Base-by-base conservation (phyloP, 2,888 invertebrate genomes). In the Meteorus cinctellus region DNA sequence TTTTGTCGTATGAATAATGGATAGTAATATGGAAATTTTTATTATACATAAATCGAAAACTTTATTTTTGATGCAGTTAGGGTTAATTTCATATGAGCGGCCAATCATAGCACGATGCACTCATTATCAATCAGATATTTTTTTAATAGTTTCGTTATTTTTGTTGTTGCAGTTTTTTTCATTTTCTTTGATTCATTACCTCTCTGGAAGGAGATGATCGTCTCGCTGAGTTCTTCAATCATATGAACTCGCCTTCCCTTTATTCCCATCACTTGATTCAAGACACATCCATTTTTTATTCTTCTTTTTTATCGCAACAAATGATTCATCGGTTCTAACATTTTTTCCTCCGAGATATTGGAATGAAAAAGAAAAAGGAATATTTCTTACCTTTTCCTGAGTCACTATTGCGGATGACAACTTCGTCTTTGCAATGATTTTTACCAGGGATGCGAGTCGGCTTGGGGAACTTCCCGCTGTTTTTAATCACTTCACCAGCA, bases 151-250 rank as follows among this genome's bases (percentile, higher is more conserved):
- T 70, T 48, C 16, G 34, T 70, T 70, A 36, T 34, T 70, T 60
- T 51, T 41, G n/a, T 60, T 77, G 24, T 72, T 63, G 34, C 16
- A 60, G 68, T 72, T 27, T 67, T 69, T 71, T 73, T 72, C 34
- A 6, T 34, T 34, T 34, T 65, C 45, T 55, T 65, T n/a, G 45
- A 59, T 80, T 82, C 90, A 93, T 94, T 96, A 97, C 97, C 97
- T 97, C 97, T 95, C 94, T 98, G 98, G 94, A 98, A 98, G 91
- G 98, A 98, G 92, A 98, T 98, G 91, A 98, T 97, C 90, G 98
- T 98, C 92, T 97, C 97, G 92, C 97, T 97, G 92, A 98, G 94
- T 92, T 98, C 97, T 93, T 98, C 98, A 91, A 98, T 98, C 95
- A 98, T 97, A 93, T 98, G 98, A 91, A 98, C 97, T 91, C 98